Evolutionary conservation across 2,888 invertebrate species (phyloP).

Genomic region (Quadroppia sp.): DNA sequence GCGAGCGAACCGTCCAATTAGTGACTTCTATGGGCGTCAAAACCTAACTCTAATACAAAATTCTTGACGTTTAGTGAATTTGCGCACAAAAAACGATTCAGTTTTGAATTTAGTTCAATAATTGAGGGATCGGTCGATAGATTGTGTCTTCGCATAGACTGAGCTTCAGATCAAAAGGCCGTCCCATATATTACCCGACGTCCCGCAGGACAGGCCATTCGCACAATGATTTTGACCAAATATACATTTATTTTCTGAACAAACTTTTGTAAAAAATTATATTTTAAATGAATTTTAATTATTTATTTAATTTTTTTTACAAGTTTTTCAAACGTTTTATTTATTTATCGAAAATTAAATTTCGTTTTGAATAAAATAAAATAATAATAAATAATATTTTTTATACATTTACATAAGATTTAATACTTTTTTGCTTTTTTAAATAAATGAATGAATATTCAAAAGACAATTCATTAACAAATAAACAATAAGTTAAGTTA

Average conservation of each 20-base stretch:
- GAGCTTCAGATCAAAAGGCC: not conserved
- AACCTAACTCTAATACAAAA: not conserved
- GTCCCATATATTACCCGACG: no score
- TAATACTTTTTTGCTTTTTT: not conserved
- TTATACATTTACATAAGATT: not conserved
- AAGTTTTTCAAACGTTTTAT: no score
- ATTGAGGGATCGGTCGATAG: not conserved
- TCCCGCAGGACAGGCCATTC: no score
- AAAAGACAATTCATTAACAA: slow-evolving; percentile 14
- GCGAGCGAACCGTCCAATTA: slow-evolving; percentile 18
- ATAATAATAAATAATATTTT: slow-evolving; percentile 4
- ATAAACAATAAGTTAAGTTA: slow-evolving; percentile 4
- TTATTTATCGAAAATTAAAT: no score
- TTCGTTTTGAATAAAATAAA: no score
- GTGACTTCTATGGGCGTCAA: not conserved
- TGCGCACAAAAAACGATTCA: not conserved
- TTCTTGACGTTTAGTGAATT: slow-evolving; percentile 5
- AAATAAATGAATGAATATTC: not conserved
- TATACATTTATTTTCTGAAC: no score
- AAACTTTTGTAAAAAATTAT: no score
- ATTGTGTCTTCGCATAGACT: not conserved
- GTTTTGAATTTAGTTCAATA: not conserved
- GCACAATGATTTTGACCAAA: no score
- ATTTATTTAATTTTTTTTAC: no score
- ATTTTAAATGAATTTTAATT: no score